A percentile compares a stretch with the other conserved stretches of the same genome.
Evolutionary conservation across 2,113 vertebrate genomes (phyloP).

Genomic region (Formicarius rufipectus): DNA sequence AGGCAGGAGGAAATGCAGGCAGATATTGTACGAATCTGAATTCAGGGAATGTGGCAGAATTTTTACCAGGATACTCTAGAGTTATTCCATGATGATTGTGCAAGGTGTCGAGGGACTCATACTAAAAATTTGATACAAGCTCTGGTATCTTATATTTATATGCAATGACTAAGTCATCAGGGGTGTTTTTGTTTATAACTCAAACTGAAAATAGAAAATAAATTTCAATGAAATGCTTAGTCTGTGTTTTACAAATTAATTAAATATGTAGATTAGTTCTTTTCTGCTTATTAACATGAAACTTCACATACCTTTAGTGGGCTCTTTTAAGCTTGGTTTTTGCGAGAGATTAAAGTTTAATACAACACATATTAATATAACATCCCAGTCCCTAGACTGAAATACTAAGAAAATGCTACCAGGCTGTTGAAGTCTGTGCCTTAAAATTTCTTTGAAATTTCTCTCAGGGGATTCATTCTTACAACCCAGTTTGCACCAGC

Average conservation of each 20-base stretch:
- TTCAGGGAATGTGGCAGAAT: not conserved
- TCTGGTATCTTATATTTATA: not conserved
- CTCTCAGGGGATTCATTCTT: not conserved
- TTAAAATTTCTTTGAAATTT: not conserved
- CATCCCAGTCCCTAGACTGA: not conserved
- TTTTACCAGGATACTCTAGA: not conserved
- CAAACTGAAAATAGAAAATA: not conserved
- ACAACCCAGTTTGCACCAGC: not conserved
- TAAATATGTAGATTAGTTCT: not conserved
- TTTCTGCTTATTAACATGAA: not conserved
- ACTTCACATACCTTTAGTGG: not conserved
- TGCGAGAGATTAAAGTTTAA: not conserved
- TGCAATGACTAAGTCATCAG: not conserved
- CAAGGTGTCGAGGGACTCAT: not conserved
- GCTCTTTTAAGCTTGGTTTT: not conserved
- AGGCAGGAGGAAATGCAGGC: not conserved
- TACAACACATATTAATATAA: not conserved
- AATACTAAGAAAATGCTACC: not conserved
- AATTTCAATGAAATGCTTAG: not conserved
- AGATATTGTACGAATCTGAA: not conserved
- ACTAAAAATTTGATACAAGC: not conserved
- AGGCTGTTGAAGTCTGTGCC: not conserved
- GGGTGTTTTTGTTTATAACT: not conserved
- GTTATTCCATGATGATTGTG: not conserved
- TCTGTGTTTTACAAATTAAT: rapidly evolving